phyloP scores from a whole-genome alignment of 2,113 vertebrate genomes.

The Chinchilla lanigera region DNA sequence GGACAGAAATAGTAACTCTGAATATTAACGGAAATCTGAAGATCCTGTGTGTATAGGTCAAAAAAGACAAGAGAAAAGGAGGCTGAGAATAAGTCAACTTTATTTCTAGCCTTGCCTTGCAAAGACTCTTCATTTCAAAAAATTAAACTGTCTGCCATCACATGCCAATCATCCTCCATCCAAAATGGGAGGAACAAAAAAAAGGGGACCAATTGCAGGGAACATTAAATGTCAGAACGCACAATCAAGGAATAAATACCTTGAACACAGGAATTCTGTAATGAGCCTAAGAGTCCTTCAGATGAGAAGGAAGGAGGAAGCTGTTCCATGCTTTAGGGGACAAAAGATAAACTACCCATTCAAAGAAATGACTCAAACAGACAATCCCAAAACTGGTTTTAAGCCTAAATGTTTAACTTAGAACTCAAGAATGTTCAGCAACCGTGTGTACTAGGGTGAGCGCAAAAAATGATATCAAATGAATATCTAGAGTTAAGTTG shows the following conservation, averaged over 20 bases:
- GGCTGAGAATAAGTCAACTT: neutral
- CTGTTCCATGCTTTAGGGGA: neutral
- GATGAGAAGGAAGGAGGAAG: neutral
- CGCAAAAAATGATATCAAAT: neutral
- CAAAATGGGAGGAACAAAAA: neutral
- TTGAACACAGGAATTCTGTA: neutral
- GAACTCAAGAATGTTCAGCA: neutral
- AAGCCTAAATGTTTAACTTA: neutral
- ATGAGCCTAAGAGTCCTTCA: neutral
- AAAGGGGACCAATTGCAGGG: neutral
- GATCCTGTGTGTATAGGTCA: neutral
- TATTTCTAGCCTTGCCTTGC: neutral
- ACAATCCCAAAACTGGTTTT: neutral
- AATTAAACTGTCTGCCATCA: neutral
- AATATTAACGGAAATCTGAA: neutral
- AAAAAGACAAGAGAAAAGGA: neutral
- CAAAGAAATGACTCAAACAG: neutral
- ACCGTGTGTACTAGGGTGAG: neutral
- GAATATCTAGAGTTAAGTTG: neutral
- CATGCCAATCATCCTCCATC: neutral
- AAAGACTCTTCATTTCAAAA: conserved; percentile 38
- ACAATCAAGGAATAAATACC: neutral
- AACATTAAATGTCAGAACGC: neutral
- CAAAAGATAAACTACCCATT: neutral
- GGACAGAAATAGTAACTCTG: neutral